phyloP scores from a whole-genome alignment of 2,113 vertebrate genomes.

The Trichechus manatus region DNA sequence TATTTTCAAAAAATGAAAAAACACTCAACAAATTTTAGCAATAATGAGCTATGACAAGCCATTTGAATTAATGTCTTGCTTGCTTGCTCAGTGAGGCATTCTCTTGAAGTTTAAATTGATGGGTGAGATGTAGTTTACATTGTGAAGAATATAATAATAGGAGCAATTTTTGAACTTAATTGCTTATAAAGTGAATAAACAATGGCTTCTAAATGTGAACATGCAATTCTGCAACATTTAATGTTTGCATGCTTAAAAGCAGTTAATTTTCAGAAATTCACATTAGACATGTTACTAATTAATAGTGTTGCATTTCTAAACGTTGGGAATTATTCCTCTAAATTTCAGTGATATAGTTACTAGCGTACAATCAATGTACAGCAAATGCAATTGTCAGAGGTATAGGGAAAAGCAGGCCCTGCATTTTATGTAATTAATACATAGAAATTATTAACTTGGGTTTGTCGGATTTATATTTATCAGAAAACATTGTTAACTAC shows the following conservation, averaged over 20 bases:
- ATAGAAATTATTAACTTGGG: not conserved
- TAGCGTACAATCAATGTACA: constrained; percentile 62
- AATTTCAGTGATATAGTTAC: constrained; percentile 57
- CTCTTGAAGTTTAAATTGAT: constrained; percentile 74
- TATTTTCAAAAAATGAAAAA: constrained; percentile 57
- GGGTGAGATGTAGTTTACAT: constrained; percentile 83
- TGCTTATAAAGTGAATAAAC: constrained; percentile 82
- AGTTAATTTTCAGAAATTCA: constrained; percentile 81
- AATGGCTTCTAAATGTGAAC: constrained; percentile 81
- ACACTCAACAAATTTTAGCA: constrained; percentile 64
- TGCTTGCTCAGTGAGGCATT: constrained; percentile 70
- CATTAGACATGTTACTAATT: constrained; percentile 62
- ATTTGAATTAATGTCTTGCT: constrained; percentile 68
- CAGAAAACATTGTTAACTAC: constrained; percentile 45
- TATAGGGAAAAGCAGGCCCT: not conserved
- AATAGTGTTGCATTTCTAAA: constrained; percentile 70
- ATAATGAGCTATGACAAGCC: constrained; percentile 76
- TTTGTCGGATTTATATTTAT: constrained; percentile 32
- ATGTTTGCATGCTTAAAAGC: constrained; percentile 72
- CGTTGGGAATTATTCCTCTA: constrained; percentile 72
- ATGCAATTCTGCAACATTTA: constrained; percentile 78
- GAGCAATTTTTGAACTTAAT: constrained; percentile 79
- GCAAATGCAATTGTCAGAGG: constrained; percentile 42
- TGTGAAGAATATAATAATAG: constrained; percentile 75
- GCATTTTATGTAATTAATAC: constrained; percentile 39